These are phyloP conservation scores for Apamea sordens DNA, from an alignment of 2,888 invertebrate species.

Conservation along the genomic window DNA sequence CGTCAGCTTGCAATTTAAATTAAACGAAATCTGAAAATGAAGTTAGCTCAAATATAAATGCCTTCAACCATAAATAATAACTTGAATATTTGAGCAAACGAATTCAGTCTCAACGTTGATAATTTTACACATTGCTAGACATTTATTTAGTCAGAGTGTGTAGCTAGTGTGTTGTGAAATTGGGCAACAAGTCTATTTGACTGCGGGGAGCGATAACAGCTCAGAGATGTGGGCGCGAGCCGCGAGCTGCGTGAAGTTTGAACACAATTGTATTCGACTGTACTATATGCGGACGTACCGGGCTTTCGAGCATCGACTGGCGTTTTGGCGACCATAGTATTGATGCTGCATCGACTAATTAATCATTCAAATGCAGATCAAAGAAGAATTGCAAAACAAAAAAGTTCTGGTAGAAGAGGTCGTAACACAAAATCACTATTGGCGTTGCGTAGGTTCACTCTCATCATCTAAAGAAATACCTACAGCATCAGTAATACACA, in stretches of 20 bases:
- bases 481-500: constrained; percentile 2
- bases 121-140: constrained; percentile 62
- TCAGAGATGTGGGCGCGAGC: constrained; percentile 25
- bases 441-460: not conserved
- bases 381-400: not conserved
- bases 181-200: constrained; percentile 60
- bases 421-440: not conserved
- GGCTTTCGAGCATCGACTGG: not conserved
- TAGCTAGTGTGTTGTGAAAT: constrained; percentile 63
- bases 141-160: constrained; percentile 49
- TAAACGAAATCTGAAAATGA: constrained; percentile 48
- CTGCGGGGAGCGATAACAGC: constrained; percentile 47
- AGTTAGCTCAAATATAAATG: constrained; percentile 48
- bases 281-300: not conserved
- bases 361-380: not conserved
- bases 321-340: not conserved
- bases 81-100: constrained; percentile 45
- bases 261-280: not conserved
- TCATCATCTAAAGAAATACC: not conserved
- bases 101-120: constrained; percentile 33
- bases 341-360: not conserved
- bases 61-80: constrained; percentile 57
- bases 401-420: not conserved
- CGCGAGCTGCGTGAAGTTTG: not conserved
- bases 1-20: constrained; percentile 55